phyloP scores from a whole-genome alignment of 2,888 invertebrate species.

The Argyra leucocephala region DNA sequence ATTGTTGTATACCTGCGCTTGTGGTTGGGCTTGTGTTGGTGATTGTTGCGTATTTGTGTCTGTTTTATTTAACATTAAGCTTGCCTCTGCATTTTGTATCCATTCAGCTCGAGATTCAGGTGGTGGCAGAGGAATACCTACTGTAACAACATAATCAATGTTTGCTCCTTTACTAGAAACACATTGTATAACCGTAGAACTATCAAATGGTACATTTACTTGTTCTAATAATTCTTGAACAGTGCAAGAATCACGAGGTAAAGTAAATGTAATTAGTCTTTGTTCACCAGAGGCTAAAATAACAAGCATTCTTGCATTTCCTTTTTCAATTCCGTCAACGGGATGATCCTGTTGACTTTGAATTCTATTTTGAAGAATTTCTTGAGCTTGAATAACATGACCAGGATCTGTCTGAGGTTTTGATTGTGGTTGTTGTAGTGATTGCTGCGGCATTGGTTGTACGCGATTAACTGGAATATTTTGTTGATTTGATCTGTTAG shows the following conservation, averaged over 20 bases:
- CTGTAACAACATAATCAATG: constrained; percentile 71
- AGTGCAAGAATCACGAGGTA: constrained; percentile 72
- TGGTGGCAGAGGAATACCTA: constrained; percentile 45
- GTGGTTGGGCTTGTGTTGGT: background rate
- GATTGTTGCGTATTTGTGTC: constrained; percentile 16
- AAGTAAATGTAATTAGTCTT: constrained; percentile 69
- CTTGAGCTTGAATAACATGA: constrained; percentile 40
- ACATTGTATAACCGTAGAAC: constrained; percentile 63
- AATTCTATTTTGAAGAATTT: constrained; percentile 38
- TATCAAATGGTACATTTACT: constrained; percentile 59
- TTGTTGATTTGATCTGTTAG: constrained; percentile 10
- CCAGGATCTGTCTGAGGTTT: constrained; percentile 18
- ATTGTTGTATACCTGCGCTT: constrained; percentile 22
- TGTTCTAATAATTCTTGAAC: constrained; percentile 73
- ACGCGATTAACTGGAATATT: constrained; percentile 18
- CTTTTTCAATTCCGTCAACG: constrained; percentile 32
- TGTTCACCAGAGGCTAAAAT: constrained; percentile 69
- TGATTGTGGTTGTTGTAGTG: constrained; percentile 13
- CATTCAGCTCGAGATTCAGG: constrained; percentile 41
- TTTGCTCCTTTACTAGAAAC: constrained; percentile 63
- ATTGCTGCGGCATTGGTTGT: constrained; percentile 16
- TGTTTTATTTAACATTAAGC: constrained; percentile 34
- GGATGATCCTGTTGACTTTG: constrained; percentile 35
- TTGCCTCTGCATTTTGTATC: constrained; percentile 42
- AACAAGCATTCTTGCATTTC: constrained; percentile 69